A percentile compares a stretch with the other conserved stretches of the same genome.
phyloP scores from a whole-genome alignment of 2,113 vertebrate species.

The Collichthys lucidus region DNA sequence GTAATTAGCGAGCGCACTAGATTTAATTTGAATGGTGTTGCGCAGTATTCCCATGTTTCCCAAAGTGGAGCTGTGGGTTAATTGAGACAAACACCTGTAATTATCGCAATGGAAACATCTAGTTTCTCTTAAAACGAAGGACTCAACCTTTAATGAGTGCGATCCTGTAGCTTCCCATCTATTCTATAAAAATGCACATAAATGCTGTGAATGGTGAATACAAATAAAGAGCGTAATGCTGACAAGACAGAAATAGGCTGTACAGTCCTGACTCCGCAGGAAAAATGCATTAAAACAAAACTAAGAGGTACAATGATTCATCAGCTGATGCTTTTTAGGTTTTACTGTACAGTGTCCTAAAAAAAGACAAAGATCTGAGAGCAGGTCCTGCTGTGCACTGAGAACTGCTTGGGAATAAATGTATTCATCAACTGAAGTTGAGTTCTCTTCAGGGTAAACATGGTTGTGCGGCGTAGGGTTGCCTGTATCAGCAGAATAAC shows the following conservation, averaged over 20 bases:
- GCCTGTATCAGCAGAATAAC: neutral
- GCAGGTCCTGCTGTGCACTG: no score
- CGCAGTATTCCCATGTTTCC: slow-evolving; percentile 57
- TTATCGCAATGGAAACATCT: slow-evolving; percentile 45
- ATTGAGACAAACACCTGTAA: slow-evolving; percentile 61
- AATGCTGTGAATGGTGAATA: slow-evolving; percentile 4
- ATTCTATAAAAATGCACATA: neutral
- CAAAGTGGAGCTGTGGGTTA: slow-evolving; percentile 47
- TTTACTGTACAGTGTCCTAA: no score
- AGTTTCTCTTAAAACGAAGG: slow-evolving; percentile 9
- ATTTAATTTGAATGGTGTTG: slow-evolving; percentile 58
- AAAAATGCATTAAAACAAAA: slow-evolving; percentile 3
- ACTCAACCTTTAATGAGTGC: neutral
- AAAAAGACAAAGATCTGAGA: no score
- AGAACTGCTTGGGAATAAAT: neutral
- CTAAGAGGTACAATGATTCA: neutral
- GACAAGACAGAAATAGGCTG: neutral
- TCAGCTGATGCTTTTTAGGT: no score
- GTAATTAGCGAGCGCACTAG: slow-evolving; percentile 65
- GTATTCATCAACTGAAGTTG: neutral
- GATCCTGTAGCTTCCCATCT: neutral
- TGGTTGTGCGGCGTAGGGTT: neutral
- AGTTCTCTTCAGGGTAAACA: neutral
- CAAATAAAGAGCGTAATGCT: neutral
- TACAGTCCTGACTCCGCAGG: neutral